Conservation (phyloP, 2,797 vertebrate species). For the Sarcophilus harrisii region DNA sequence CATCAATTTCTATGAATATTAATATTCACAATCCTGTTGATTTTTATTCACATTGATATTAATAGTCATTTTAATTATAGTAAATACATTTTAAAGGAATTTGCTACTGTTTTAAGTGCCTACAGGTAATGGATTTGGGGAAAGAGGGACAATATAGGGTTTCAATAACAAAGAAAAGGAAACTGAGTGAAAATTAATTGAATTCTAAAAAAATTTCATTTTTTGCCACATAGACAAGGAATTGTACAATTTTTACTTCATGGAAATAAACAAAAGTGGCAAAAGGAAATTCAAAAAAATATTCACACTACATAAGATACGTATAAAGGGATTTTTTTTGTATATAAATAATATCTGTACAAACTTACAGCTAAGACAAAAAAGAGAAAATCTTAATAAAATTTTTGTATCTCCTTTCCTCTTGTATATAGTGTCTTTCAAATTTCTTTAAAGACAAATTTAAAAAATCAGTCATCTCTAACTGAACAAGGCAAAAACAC, state of each 20-base stretch:
- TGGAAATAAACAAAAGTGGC: neutral
- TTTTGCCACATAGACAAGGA: neutral
- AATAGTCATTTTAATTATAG: neutral
- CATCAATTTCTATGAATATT: slow-evolving; percentile 6
- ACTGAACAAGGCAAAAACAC: neutral
- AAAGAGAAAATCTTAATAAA: neutral
- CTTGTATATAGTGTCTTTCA: neutral
- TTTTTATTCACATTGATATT: neutral
- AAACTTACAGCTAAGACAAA: neutral
- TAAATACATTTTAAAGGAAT: neutral
- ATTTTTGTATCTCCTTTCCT: neutral
- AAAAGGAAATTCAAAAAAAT: slow-evolving; percentile 45
- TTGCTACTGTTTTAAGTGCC: neutral
- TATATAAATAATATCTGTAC: neutral
- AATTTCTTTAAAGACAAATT: neutral
- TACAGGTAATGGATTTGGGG: neutral
- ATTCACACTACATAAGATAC: neutral
- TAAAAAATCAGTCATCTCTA: neutral
- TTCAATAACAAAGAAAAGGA: slow-evolving; percentile 31
- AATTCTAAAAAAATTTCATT: neutral
- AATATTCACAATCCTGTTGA: slow-evolving; percentile 14
- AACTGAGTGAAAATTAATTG: neutral
- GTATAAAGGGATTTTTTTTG: slow-evolving; percentile 8
- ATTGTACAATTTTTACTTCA: too few relatives aligned
- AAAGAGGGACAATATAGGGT: neutral